Base-by-base conservation (phyloP, 2,888 invertebrate species). In the Pasiphila rectangulata region DNA sequence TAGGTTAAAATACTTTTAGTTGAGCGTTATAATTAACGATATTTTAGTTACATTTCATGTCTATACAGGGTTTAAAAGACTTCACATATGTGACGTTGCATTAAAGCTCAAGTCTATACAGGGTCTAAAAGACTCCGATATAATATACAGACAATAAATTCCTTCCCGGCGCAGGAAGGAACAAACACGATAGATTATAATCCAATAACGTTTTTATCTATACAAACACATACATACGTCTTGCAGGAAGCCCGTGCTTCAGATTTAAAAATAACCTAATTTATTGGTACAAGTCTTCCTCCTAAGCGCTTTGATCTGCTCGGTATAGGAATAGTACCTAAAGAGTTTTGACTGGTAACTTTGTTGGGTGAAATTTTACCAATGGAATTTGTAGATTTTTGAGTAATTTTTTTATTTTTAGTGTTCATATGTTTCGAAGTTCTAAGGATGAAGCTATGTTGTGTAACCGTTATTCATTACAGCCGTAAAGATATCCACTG, bases 221-320 rank as follows among this genome's bases (percentile, higher is more conserved):
- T 29, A 20, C n/a, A 21, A 40, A 36, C 40, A 29, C 29, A 30
- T 30, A 12, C 21, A 19, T 32, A 3, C 27, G 15, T 46, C 40
- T 46, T 35, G 20, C 32, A 38, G 46, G 44, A 50, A 42, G 34
- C 7, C 0, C 0, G 21, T 34, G 44, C 44, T 49, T 44, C 29
- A 20, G 29, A 21, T 37, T 44, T 49, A 44, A 44, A 49, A 49
- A 49, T 49, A 49, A 38, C 44, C 42, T 29, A 30, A 44, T 39
- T 35, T 40, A 49, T 44, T 44, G 43, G 34, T 38, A 7, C 19
- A 41, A 15, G 17, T 19, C 48, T 40, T 35, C 38, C 47, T 48
- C 46, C 43, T 39, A 2, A 15, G 15, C 19, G 15, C 53, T 53
- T 53, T 53, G 49, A 53, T 44, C 46, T 44, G 29, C 29, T 15